Evolutionary conservation across 2,113 vertebrate genomes (phyloP).

Genomic region (Barbus barbus): DNA sequence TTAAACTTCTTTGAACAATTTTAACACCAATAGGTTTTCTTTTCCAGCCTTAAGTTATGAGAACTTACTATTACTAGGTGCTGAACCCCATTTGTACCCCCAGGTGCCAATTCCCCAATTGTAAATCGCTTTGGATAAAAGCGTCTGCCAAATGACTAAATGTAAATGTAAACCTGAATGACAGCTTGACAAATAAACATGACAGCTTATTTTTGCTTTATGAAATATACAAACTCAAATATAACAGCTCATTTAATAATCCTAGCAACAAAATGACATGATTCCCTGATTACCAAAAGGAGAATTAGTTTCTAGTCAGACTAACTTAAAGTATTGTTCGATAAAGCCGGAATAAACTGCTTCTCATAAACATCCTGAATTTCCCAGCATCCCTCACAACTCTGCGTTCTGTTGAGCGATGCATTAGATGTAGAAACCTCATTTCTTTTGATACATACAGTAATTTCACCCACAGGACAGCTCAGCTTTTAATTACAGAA

Average conservation of each 20-base stretch:
- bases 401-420: not conserved
- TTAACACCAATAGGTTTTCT: no score
- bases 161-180: no score
- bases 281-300: not conserved
- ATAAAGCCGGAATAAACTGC: not conserved
- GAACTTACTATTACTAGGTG: not conserved
- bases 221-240: not conserved
- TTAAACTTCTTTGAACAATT: no score
- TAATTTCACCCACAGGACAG: constrained; percentile 48
- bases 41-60: not conserved
- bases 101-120: no score
- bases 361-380: not conserved
- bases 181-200: no score
- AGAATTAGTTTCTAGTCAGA: not conserved
- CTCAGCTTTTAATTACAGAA: constrained; percentile 64
- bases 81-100: no score
- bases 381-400: constrained; percentile 7
- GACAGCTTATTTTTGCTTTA: no score
- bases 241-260: not conserved
- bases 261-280: not conserved
- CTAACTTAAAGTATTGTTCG: not conserved
- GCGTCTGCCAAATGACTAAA: no score
- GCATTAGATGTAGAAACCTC: not conserved
- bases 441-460: not conserved
- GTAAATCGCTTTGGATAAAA: no score